phyloP scores from a whole-genome alignment of 1,140 invertebrate species.

The Drosophila mayri region DNA sequence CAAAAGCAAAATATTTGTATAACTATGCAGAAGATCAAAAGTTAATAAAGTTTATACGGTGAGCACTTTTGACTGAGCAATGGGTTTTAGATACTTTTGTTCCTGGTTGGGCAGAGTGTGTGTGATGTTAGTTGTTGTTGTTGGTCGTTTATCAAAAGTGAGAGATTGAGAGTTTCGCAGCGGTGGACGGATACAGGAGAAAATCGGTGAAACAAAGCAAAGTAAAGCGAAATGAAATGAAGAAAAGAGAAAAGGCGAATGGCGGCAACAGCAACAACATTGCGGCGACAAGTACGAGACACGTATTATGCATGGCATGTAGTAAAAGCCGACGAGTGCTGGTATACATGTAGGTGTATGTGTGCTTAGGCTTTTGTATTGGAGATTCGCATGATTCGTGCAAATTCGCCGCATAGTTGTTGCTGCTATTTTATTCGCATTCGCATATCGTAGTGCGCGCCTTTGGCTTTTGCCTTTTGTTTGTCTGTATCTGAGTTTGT shows the following conservation, averaged over 20 bases:
- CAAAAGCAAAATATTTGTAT: too few species aligned
- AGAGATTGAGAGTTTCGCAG: slow-evolving; percentile 9
- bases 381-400: slow-evolving; percentile 82
- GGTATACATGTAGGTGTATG: slow-evolving; percentile 21
- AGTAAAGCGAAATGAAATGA: slow-evolving; percentile 26
- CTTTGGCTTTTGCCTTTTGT: slow-evolving; percentile 49
- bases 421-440: slow-evolving; percentile 79
- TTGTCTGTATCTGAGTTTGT: slow-evolving; percentile 50
- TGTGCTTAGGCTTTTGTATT: slow-evolving; percentile 40
- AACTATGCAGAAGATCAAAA: not conserved
- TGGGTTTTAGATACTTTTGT: not conserved
- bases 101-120: not conserved
- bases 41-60: not conserved
- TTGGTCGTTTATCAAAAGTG: slow-evolving; percentile 26
- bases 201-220: slow-evolving; percentile 32
- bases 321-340: slow-evolving; percentile 17
- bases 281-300: slow-evolving; percentile 80
- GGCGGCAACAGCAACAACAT: slow-evolving; percentile 40
- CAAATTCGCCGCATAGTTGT: slow-evolving; percentile 82
- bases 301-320: slow-evolving; percentile 73
- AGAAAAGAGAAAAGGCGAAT: slow-evolving; percentile 49
- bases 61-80: not conserved
- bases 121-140: not conserved
- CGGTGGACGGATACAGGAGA: slow-evolving; percentile 9
- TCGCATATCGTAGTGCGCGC: slow-evolving; percentile 71